phyloP scores from a whole-genome alignment of 2,113 vertebrate genomes.

The Crotalus tigris region DNA sequence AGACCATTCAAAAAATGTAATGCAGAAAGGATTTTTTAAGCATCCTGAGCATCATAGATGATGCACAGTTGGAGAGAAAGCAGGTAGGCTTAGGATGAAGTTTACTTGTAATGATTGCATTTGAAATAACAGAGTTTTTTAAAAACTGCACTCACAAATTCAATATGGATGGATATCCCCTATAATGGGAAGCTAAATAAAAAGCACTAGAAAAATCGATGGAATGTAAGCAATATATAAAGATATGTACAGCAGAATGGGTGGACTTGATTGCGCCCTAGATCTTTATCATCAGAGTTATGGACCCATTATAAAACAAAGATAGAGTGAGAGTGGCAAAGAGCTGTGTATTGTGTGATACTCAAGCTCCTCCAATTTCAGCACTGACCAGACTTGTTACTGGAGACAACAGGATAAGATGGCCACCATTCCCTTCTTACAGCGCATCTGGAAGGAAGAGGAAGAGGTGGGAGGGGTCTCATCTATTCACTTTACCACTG shows the following conservation, averaged over 20 bases:
- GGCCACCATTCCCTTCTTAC: background rate
- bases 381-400: background rate
- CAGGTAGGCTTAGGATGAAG: background rate
- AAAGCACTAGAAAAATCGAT: constrained; percentile 17
- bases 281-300: background rate
- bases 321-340: background rate
- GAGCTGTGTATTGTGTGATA: background rate
- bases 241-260: constrained; percentile 24
- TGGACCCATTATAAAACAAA: background rate
- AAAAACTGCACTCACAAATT: constrained; percentile 22
- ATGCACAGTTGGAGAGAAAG: background rate
- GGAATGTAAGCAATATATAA: constrained; percentile 24
- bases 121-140: constrained; percentile 13
- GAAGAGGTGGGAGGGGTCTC: background rate
- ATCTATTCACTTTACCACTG: background rate
- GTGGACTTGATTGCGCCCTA: background rate
- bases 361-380: background rate
- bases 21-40: background rate
- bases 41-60: constrained; percentile 43
- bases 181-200: constrained; percentile 11
- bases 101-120: background rate
- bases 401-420: background rate
- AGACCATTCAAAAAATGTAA: background rate
- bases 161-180: background rate
- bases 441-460: background rate